Percentiles rank a stretch among this genome's conserved stretches.
Conservation (phyloP, 1,140 invertebrate genomes). For the Wasmannia auropunctata region DNA sequence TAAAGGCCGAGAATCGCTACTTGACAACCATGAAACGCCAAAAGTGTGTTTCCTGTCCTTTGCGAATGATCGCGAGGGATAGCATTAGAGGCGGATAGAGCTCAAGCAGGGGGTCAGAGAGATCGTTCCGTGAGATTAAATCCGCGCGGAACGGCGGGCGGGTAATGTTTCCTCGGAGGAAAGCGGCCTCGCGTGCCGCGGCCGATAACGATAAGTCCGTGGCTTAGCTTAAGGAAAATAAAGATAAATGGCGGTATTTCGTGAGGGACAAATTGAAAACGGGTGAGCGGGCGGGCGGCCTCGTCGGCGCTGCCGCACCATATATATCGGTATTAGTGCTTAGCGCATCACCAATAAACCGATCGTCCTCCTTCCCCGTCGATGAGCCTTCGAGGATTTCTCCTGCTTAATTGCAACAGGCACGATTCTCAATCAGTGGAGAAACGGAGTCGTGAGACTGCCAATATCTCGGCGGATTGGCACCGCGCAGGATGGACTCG, state of each 20-base stretch:
- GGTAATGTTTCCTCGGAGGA: conserved; percentile 36
- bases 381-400: conserved; percentile 41
- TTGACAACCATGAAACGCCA: conserved; percentile 46
- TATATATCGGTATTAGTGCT: conserved; percentile 67
- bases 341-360: conserved; percentile 48
- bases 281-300: not conserved
- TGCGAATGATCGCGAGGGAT: conserved; percentile 25
- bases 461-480: not conserved
- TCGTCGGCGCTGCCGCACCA: not conserved
- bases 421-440: conserved; percentile 12
- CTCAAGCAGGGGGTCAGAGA: not conserved
- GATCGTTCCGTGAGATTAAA: conserved; percentile 68
- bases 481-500: not conserved
- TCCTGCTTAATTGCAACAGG: conserved; percentile 59
- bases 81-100: not conserved
- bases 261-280: conserved; percentile 71
- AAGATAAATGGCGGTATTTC: conserved; percentile 73
- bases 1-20: not conserved
- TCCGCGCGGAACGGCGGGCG: conserved; percentile 44
- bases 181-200: conserved; percentile 61
- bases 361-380: conserved; percentile 3
- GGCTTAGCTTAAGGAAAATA: conserved; percentile 71
- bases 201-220: conserved; percentile 71
- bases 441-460: not conserved
- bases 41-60: conserved; percentile 44